These are phyloP conservation scores for Glaucopsyche alexis DNA, from an alignment of 2,888 invertebrate genomes.

Conservation along the genomic window DNA sequence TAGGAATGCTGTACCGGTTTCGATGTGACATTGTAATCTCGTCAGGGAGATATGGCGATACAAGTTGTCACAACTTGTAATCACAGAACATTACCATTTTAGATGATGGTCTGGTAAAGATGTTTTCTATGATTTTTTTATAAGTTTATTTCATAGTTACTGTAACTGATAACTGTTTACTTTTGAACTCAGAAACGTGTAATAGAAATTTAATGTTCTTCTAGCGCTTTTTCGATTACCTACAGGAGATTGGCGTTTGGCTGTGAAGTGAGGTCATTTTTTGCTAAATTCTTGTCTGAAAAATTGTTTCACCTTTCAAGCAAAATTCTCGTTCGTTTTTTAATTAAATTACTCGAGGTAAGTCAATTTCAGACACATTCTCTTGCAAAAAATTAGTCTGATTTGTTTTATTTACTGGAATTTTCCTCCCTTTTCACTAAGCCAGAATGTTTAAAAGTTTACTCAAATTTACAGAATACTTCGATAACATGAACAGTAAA, in stretches of 20 bases:
- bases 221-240: no score
- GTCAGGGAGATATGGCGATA: conserved; percentile 17
- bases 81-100: conserved; percentile 8
- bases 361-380: no score
- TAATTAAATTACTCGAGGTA: no score
- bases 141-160: background rate
- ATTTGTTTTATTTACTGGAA: background rate
- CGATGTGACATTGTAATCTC: conserved; percentile 20
- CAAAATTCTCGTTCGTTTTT: no score
- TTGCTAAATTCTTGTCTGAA: no score
- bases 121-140: background rate
- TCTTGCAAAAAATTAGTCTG: background rate
- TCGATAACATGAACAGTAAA: background rate
- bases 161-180: no score
- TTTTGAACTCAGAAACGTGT: no score
- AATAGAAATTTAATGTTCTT: no score
- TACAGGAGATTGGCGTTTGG: no score
- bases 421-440: background rate
- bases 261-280: no score
- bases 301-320: no score
- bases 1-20: conserved; percentile 17
- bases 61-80: conserved; percentile 12
- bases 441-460: background rate
- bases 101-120: background rate
- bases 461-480: no score